Percentiles rank a stretch among this genome's conserved stretches.
These are phyloP conservation scores for Scleropages formosus DNA, from an alignment of 2,797 vertebrate species.

Conservation along the genomic window DNA sequence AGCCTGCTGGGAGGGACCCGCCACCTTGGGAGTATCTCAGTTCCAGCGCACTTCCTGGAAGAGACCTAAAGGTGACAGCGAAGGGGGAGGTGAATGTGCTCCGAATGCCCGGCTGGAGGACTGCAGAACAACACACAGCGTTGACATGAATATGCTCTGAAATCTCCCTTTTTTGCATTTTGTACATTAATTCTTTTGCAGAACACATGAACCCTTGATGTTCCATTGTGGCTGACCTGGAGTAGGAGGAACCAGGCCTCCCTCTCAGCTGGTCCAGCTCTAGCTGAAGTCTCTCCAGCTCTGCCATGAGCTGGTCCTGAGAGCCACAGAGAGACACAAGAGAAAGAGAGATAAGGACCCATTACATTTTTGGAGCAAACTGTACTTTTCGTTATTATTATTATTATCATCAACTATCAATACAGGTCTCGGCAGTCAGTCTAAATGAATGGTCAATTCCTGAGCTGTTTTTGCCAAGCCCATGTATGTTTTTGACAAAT, in stretches of 20 bases:
- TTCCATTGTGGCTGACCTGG: constrained; percentile 68
- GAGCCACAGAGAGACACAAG: not conserved
- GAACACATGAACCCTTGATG: constrained; percentile 34
- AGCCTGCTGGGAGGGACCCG: constrained; percentile 67
- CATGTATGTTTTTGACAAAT: too few species aligned
- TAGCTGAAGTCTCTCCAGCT: constrained; percentile 85
- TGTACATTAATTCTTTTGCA: constrained; percentile 21
- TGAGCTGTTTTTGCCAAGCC: too few species aligned
- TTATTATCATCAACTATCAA: too few species aligned
- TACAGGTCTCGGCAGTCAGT: too few species aligned
- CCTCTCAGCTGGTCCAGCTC: constrained; percentile 85
- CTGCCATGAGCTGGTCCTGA: constrained; percentile 83
- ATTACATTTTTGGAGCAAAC: too few species aligned
- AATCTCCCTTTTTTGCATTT: not conserved
- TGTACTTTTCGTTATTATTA: too few species aligned
- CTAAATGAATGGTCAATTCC: too few species aligned
- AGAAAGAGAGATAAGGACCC: not conserved
- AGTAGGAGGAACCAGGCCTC: constrained; percentile 81
- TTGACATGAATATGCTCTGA: not conserved
- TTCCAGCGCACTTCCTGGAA: constrained; percentile 85
- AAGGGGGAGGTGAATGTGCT: not conserved
- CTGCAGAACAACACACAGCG: not conserved
- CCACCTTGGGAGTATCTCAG: constrained; percentile 80
- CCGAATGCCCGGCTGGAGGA: not conserved
- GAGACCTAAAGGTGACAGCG: constrained; percentile 63